phyloP scores from a whole-genome alignment of 2,113 vertebrate species.

The Malaclemys terrapin region DNA sequence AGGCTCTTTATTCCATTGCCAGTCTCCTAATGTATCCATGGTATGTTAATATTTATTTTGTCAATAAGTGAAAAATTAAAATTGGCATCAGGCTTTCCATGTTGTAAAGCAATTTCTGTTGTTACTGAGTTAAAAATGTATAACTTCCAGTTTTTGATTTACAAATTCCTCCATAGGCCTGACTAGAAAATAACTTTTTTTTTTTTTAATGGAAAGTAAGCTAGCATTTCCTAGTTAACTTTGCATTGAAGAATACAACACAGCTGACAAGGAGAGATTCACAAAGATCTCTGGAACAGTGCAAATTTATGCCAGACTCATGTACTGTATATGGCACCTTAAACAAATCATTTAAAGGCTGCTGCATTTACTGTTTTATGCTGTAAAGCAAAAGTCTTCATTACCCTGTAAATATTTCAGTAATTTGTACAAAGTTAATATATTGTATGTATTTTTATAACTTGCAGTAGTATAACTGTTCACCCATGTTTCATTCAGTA shows the following conservation, averaged over 20 bases:
- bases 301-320: neutral
- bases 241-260: neutral
- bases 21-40: neutral
- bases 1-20: neutral
- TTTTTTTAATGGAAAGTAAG: neutral
- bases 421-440: slow-evolving; percentile 45
- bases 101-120: neutral
- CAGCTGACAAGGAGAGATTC: neutral
- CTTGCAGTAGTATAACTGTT: slow-evolving; percentile 33
- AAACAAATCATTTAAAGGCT: neutral
- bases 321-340: neutral
- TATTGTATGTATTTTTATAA: slow-evolving; percentile 52
- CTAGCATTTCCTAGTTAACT: slow-evolving; percentile 15
- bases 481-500: slow-evolving; percentile 15
- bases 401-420: slow-evolving; percentile 40
- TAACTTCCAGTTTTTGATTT: neutral
- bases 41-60: neutral
- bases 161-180: neutral
- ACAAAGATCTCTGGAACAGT: neutral
- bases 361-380: neutral
- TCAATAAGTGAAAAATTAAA: neutral
- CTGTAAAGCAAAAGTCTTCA: neutral
- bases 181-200: neutral
- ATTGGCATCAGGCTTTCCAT: accelerated
- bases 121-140: neutral